Base-by-base conservation (phyloP, 2,888 invertebrate genomes). In the Synergus itoensis region DNA sequence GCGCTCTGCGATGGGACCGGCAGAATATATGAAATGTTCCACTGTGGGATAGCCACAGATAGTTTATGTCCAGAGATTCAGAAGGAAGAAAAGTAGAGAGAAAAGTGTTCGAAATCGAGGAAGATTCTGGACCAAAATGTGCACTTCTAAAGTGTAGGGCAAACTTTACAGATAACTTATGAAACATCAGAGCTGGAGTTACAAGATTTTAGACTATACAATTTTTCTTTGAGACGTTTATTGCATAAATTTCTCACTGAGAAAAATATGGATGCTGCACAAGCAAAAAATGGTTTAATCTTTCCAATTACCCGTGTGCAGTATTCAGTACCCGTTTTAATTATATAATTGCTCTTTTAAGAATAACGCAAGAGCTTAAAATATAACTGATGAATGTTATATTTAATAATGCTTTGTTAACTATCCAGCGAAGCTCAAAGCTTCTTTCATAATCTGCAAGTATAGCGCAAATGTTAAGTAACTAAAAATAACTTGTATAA, bases 41-140 rank as follows among this genome's bases (percentile, higher is more conserved):
- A 3, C 64, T 64, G 64, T 41, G 41, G 41, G 64, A n/a, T 63
- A 63, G 40, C 64, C 36, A n/a, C 64, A 16, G 67, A 67, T 67
- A 67, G 67, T 67, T 67, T 67, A 67, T 67, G 21, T 69, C 67
- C 21, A 28, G 45, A 45, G 45, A 69, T 45, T 73, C 16, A 14
- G 48, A 73, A 73, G 53, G 48, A 53, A 53, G 48, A 53, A 73
- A 73, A 73, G 28, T n/a, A 36, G 36, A 73, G 73, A 53, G 73
- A 36, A 53, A 73, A 53, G 53, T 36, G 28, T 21, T 21, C 21
- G 28, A 16, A 69, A 69, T 69, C 69, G 36, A 48, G 48, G 4
- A 48, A 69, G 28, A 36, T 69, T 36, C 60, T 73, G 28, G 12
- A 48, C 60, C 60, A 53, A 69, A 69, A 69, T 16, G 48, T 28